Percentiles rank a stretch among this genome's conserved stretches.
Evolutionary conservation across 2,888 invertebrate genomes (phyloP).

Genomic region (Bellardia pandia): DNA sequence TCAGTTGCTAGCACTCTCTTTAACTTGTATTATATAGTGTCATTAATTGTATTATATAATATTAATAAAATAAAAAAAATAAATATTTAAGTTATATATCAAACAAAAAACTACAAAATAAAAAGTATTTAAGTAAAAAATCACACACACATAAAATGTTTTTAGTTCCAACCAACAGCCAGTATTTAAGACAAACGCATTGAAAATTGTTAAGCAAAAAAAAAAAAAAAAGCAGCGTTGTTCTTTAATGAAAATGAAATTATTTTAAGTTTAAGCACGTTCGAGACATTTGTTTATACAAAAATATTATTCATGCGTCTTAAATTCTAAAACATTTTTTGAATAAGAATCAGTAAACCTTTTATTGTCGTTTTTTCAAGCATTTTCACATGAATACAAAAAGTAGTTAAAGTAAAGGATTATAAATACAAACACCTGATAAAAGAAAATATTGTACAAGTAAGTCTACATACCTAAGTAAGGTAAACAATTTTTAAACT

Average conservation of each 20-base stretch:
- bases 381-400: constrained; percentile 12
- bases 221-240: neutral
- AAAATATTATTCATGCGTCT: constrained; percentile 68
- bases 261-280: constrained; percentile 74
- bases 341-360: constrained; percentile 39
- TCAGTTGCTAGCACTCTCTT: too few species aligned
- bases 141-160: constrained; percentile 38
- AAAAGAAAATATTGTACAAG: neutral
- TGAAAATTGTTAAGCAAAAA: constrained; percentile 4
- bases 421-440: neutral
- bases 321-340: constrained; percentile 56
- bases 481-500: too few species aligned
- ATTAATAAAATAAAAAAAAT: too few species aligned
- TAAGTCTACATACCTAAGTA: too few species aligned
- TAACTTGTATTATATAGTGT: too few species aligned
- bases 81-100: constrained; percentile 50
- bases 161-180: neutral
- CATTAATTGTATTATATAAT: too few species aligned
- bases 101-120: constrained; percentile 28
- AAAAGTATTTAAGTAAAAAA: constrained; percentile 32
- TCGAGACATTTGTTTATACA: constrained; percentile 69
- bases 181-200: constrained; percentile 44
- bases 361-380: neutral
- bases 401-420: constrained; percentile 15
- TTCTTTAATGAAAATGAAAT: constrained; percentile 68